These are phyloP conservation scores for Eolophus roseicapilla DNA, from an alignment of 2,113 vertebrate species.

Conservation along the genomic window DNA sequence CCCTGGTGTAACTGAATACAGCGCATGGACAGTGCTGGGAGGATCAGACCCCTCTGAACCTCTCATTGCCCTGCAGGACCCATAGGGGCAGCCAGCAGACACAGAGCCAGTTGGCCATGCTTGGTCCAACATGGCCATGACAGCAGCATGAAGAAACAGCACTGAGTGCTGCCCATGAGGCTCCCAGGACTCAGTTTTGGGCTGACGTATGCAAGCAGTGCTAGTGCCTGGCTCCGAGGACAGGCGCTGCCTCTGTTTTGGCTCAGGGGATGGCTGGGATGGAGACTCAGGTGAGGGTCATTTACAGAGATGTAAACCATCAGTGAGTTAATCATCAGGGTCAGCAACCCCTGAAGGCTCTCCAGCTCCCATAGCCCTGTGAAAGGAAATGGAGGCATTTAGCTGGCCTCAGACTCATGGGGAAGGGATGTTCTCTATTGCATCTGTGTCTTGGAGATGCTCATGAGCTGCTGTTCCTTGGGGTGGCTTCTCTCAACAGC, in stretches of 20 bases:
- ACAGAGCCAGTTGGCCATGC: background rate
- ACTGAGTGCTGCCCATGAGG: accelerated
- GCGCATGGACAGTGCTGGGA: background rate
- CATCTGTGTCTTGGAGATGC: background rate
- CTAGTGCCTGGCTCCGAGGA: background rate
- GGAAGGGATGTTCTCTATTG: accelerated
- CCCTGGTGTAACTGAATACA: background rate
- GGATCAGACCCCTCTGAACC: background rate
- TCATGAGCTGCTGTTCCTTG: background rate
- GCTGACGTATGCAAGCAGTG: background rate
- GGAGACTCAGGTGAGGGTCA: background rate
- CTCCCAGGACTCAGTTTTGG: background rate
- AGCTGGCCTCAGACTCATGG: accelerated
- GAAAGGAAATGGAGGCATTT: accelerated
- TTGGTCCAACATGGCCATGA: accelerated
- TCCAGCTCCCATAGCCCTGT: background rate
- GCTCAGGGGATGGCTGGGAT: background rate
- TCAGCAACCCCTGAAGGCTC: background rate
- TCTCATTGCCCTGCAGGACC: accelerated
- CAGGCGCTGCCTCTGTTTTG: accelerated
- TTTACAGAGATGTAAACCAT: background rate
- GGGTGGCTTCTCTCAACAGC: background rate
- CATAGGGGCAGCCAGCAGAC: background rate
- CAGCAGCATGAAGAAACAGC: background rate
- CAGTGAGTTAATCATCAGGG: background rate